These are phyloP conservation scores for Carettochelys insculpta DNA, from an alignment of 2,113 vertebrate species.

Conservation along the genomic window DNA sequence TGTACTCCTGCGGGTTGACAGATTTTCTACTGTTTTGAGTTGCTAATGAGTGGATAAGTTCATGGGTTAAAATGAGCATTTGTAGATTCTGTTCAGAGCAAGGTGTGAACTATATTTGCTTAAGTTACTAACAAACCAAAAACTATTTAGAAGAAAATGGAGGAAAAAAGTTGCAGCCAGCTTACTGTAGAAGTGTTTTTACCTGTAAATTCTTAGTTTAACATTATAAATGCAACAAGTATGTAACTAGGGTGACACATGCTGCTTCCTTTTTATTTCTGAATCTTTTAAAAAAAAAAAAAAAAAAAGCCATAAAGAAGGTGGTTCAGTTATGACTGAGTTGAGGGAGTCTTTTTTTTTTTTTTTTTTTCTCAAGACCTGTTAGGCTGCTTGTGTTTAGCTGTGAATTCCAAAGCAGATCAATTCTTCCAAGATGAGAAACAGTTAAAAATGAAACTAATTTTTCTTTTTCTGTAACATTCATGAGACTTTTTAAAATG, in stretches of 20 bases:
- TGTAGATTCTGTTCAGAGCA: background rate
- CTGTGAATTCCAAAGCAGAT: slow-evolving; percentile 38
- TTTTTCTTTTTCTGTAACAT: background rate
- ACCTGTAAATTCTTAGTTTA: background rate
- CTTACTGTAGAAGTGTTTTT: no score
- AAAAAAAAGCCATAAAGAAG: no score
- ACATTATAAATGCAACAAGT: background rate
- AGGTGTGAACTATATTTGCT: background rate
- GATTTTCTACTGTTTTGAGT: background rate
- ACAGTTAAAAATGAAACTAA: background rate
- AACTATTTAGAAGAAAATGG: background rate
- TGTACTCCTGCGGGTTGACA: background rate
- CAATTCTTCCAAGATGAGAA: background rate
- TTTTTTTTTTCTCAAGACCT: background rate
- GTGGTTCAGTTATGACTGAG: background rate
- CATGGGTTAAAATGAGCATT: background rate
- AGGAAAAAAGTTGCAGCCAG: background rate
- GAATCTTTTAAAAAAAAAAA: background rate
- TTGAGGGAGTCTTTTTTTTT: background rate
- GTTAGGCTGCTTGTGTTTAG: slow-evolving; percentile 30
- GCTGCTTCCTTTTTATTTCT: background rate
- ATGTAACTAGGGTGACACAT: background rate
- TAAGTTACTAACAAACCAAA: background rate
- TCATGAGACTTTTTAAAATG: background rate
- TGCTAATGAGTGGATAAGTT: background rate